These are phyloP conservation scores for Cyclophora albipunctata DNA, from an alignment of 2,888 invertebrate genomes.

Conservation along the genomic window DNA sequence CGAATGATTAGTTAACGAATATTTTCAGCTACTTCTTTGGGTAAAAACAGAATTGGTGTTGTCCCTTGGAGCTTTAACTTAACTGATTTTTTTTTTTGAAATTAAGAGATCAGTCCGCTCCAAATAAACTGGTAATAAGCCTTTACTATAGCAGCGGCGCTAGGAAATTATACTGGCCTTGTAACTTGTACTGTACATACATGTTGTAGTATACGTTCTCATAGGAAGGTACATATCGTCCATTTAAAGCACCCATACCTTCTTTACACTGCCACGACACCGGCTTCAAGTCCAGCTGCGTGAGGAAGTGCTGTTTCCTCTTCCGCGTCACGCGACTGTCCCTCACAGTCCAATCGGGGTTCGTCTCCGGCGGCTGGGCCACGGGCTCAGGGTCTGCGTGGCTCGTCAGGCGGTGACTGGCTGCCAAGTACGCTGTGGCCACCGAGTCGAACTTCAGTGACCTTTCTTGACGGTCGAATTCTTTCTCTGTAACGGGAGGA, in stretches of 20 bases:
- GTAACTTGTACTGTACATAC: no score
- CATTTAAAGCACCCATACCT: constrained; percentile 49
- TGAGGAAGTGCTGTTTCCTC: constrained; percentile 76
- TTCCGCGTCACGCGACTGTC: constrained; percentile 33
- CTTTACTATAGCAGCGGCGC: no score
- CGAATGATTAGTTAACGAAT: not conserved
- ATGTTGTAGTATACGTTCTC: no score
- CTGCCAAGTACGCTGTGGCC: constrained; percentile 64
- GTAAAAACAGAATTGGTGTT: no score
- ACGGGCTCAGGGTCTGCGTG: constrained; percentile 27
- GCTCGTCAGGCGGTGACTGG: constrained; percentile 30
- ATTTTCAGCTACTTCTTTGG: no score
- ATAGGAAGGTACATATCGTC: no score
- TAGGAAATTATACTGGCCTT: no score
- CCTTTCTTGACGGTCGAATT: constrained; percentile 77
- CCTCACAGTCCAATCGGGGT: constrained; percentile 3
- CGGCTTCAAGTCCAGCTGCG: constrained; percentile 71
- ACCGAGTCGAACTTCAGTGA: constrained; percentile 67
- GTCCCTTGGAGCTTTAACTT: no score
- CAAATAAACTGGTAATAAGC: no score
- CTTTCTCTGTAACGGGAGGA: constrained; percentile 47
- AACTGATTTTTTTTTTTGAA: no score
- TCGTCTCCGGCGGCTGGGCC: not conserved
- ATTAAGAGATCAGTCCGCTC: no score
- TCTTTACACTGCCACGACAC: constrained; percentile 73